Conservation (phyloP, 2,797 vertebrate species). For the Sternotherus odoratus region DNA sequence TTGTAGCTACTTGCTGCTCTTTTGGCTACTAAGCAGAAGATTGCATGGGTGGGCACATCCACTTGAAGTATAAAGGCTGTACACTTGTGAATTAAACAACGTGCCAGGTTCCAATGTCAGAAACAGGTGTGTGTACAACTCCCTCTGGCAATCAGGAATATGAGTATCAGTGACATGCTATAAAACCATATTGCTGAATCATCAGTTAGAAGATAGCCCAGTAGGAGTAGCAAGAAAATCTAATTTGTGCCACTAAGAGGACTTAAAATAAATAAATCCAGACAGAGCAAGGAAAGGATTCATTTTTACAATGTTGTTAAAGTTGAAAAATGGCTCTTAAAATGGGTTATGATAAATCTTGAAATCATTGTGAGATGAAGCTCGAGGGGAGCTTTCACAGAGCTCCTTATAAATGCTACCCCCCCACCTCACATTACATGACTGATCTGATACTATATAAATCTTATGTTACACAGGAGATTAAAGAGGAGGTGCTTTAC, state of each 20-base stretch:
- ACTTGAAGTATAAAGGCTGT: not conserved
- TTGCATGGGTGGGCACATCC: not conserved
- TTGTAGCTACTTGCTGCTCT: too few relatives aligned
- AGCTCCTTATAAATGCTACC: not conserved
- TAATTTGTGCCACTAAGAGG: not conserved
- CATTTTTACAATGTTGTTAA: not conserved
- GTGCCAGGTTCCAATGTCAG: not conserved
- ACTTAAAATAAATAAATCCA: not conserved
- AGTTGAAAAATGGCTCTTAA: not conserved
- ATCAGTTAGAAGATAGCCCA: not conserved
- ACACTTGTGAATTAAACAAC: slow-evolving; percentile 2
- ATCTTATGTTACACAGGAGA: not conserved
- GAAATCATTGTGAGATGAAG: not conserved
- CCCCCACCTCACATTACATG: not conserved
- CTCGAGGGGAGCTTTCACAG: not conserved
- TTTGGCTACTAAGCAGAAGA: too few relatives aligned
- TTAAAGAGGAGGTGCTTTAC: not conserved
- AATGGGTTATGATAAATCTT: not conserved
- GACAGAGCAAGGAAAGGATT: not conserved
- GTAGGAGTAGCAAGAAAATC: not conserved
- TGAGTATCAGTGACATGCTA: not conserved
- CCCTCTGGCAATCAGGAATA: not conserved
- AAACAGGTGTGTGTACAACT: slow-evolving; percentile 24
- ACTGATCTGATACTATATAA: not conserved
- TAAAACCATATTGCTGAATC: not conserved